Base-by-base conservation (phyloP, 1,140 invertebrate genomes). In the Archegozetes longisetosus region DNA sequence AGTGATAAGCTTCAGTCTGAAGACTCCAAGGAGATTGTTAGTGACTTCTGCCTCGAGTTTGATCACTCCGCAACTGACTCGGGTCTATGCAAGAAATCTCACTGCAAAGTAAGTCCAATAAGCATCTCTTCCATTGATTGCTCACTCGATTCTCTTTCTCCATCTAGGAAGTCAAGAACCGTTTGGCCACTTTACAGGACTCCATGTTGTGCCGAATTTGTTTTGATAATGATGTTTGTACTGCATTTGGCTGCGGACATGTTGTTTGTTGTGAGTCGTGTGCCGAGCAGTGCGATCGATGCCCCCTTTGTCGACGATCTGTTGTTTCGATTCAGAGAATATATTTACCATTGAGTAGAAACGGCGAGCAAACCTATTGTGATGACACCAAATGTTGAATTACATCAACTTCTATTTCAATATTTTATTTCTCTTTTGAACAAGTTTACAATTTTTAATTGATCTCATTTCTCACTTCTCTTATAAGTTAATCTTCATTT, bases 131-230 rank as follows among this genome's bases (percentile, higher is more conserved):
- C n/a, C n/a, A n/a, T n/a, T n/a, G n/a, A n/a, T n/a, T n/a, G n/a
- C n/a, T n/a, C n/a, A n/a, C n/a, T n/a, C n/a, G n/a, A n/a, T n/a
- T n/a, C n/a, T 47, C 1, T 53, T 53, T 56, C 47, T 17, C 29
- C 55, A 58, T 61, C 24, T 53, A 66, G 62, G 40, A 52, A n/a
- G 56, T 62, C 2, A 56, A 75, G 56, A 77, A 75, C 72, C 66
- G 32, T 40, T 70, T 77, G 59, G 74, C 73, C 26, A 76, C 77
- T 58, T 72, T 84, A 28, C 68, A 81, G 61, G 83, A 85, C 65
- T 80, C 82, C 27, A 80, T 87, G 74, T 80, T 84, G 20, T 88
- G 85, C 68, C 79, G 83, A 66, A 84, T 86, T 62, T 88, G 85
- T 66, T 87, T 87, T 84, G 85, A 88, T 72, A 77, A 77, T 27